Evolutionary conservation across 2,888 invertebrate genomes (phyloP).

Genomic region (Amaurobius ferox): DNA sequence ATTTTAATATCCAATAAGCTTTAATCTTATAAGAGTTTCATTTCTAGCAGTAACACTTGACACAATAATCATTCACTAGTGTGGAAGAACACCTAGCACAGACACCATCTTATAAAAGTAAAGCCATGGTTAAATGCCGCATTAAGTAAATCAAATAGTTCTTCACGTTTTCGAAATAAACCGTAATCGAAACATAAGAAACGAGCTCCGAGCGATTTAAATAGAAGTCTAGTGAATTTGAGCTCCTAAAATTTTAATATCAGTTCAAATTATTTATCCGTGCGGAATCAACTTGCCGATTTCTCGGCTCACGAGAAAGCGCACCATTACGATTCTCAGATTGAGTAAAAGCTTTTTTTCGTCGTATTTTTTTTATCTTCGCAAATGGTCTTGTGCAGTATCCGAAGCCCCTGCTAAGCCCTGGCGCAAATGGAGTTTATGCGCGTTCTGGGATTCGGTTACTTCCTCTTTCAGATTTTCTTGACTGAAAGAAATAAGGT

Average conservation of each 20-base stretch:
- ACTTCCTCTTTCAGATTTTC: neutral
- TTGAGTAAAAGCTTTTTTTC: neutral
- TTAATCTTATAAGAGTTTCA: too few species aligned
- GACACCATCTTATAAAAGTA: too few species aligned
- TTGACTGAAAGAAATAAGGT: neutral
- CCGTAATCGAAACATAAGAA: too few species aligned
- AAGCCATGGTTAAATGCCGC: too few species aligned
- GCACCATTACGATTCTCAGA: neutral
- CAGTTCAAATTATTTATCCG: neutral
- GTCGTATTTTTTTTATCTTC: neutral
- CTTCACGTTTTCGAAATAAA: too few species aligned
- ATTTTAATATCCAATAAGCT: too few species aligned
- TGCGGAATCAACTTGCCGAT: neutral
- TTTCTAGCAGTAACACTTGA: too few species aligned
- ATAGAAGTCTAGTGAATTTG: neutral
- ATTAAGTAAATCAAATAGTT: too few species aligned
- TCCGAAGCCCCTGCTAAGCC: neutral
- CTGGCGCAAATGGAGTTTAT: neutral
- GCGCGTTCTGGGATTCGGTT: slow-evolving; percentile 11
- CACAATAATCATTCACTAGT: too few species aligned
- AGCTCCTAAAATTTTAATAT: neutral
- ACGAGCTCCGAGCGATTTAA: too few species aligned
- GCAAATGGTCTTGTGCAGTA: neutral
- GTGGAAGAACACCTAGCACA: too few species aligned
- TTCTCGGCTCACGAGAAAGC: neutral